Base-by-base conservation (phyloP, 2,113 vertebrate species). In the Entomyzon cyanotis region DNA sequence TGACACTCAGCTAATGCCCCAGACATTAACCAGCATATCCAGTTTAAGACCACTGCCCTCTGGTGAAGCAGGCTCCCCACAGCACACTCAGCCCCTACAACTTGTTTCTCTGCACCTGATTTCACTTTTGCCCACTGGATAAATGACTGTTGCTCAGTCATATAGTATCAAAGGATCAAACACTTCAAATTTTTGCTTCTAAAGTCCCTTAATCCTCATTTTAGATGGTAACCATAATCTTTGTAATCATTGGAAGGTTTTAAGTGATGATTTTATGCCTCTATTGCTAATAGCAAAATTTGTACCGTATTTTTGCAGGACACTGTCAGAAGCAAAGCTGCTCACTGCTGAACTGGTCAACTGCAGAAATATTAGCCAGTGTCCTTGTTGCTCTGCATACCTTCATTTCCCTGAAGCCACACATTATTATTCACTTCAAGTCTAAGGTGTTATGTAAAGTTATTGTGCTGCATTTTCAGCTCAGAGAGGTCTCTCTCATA, bases 41-140 rank as follows among this genome's bases (percentile, higher is more conserved):
- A 55, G 12, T 49, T 46, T 52, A 49, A 84, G 25, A 2, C 67
- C 62, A 27, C 1, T 33, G 20, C 24, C 21, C 27, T 5, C 27
- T 2, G 1, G 16, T 13, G 22, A 28, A n/a, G 16, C 1, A 1
- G 62, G 64, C 15, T 73, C 25, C n/a, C 0, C 0, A 8, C 21
- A 52, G 33, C 37, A 58, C 1, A 1, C 0, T 3, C 14, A 53
- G 35, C 6, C 37, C 22, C 37, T 47, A 7, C 9, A 23, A 13
- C 10, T 31, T 56, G 6, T 60, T n/a, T 39, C 37, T 71, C 52
- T 58, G 50, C 3, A 1, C 24, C 37, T 60, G n/a, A 31, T 11
- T 84, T 82, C 44, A 73, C 27, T 39, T 90, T 49, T 58, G 7
- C 50, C 23, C 28, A 7, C 12, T 1, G 0, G 22, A 60, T 17